Conservation (phyloP, 2,113 vertebrate species). For the Platysternon megacephalum region DNA sequence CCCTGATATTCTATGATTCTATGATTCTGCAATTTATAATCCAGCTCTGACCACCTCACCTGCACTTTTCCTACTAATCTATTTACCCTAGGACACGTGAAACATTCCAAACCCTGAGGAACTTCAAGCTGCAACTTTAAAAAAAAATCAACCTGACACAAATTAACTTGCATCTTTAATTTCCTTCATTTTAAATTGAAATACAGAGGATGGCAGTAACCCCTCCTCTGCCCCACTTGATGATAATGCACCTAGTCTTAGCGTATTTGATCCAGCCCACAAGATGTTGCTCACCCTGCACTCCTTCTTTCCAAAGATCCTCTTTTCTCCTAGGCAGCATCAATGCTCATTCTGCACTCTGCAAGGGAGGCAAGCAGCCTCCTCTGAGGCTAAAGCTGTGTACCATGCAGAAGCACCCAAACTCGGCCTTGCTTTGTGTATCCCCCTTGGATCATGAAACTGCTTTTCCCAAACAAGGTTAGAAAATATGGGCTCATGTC, state of each 20-base stretch:
- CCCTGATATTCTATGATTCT: too few relatives aligned
- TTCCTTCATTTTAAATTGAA: not conserved
- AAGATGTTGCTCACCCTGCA: not conserved
- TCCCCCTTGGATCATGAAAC: not conserved
- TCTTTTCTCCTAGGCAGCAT: not conserved
- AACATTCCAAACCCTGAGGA: not conserved
- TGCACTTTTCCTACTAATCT: not conserved
- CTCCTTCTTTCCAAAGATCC: not conserved
- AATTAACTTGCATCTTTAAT: not conserved
- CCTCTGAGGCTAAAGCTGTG: not conserved
- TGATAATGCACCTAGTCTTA: not conserved
- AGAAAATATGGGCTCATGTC: too few relatives aligned
- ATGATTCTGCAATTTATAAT: not conserved
- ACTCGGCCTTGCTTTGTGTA: not conserved
- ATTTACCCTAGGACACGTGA: not conserved
- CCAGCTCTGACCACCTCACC: not conserved
- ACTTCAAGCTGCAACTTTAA: not conserved
- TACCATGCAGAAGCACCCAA: not conserved
- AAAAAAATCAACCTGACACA: not conserved
- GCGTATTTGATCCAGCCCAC: not conserved
- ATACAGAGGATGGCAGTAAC: not conserved
- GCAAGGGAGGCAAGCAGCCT: not conserved
- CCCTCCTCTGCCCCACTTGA: rapidly evolving
- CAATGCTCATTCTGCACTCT: not conserved
- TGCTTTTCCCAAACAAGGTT: not conserved